Conservation (phyloP, 2,113 vertebrate species). For the Oncorhynchus clarkii region DNA sequence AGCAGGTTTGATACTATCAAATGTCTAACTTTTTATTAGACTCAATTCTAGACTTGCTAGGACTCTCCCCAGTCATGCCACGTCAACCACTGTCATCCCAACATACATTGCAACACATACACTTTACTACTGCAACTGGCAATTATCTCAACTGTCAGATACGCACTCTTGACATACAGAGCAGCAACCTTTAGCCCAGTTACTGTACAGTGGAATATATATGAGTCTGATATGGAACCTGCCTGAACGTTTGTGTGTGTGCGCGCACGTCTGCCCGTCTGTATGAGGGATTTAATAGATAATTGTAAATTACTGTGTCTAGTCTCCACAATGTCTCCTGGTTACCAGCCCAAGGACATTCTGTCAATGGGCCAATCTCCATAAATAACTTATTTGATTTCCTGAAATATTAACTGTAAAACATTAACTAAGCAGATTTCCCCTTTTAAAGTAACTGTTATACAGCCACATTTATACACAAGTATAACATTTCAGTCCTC, state of each 20-base stretch:
- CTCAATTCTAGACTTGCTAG: conserved; percentile 1
- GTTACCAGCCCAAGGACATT: not conserved
- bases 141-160: conserved; percentile 10
- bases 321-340: not conserved
- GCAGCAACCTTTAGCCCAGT: not conserved
- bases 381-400: not conserved
- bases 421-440: not conserved
- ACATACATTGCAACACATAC: not conserved
- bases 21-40: too few relatives aligned
- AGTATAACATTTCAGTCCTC: not conserved
- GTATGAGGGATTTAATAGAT: conserved; percentile 6
- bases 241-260: not conserved
- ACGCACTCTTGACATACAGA: not conserved
- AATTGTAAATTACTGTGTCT: conserved; percentile 8
- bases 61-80: conserved; percentile 4
- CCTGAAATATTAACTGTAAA: not conserved
- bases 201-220: not conserved
- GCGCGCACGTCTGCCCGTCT: not conserved
- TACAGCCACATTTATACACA: too few relatives aligned
- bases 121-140: not conserved
- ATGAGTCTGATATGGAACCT: conserved; percentile 4
- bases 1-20: too few relatives aligned
- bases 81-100: not conserved
- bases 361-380: not conserved
- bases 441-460: not conserved